Conservation (phyloP, 1,140 invertebrate genomes). For the Sipha flava region DNA sequence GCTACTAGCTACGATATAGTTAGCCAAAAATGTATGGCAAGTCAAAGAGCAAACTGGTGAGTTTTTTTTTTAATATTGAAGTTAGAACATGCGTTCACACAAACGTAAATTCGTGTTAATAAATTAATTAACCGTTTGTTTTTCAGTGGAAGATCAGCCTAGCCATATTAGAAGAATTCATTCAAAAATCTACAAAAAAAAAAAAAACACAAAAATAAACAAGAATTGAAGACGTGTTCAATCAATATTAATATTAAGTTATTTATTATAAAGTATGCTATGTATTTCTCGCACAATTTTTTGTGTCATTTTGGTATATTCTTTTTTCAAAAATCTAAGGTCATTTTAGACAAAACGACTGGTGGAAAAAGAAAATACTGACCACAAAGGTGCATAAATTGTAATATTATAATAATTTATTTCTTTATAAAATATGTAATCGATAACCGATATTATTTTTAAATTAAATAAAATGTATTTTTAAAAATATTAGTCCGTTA, state of each 20-base stretch:
- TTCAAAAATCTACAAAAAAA: background rate
- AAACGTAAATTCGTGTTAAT: background rate
- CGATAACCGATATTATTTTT: background rate
- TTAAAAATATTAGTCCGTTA: no score
- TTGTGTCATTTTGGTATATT: conserved; percentile 22
- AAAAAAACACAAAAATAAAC: background rate
- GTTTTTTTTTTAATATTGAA: background rate
- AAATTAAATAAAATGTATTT: no score
- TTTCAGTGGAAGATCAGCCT: conserved; percentile 1
- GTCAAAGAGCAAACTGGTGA: conserved; percentile 38
- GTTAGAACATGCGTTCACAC: no score
- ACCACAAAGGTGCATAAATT: background rate
- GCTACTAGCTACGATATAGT: conserved; percentile 37
- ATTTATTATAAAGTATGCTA: background rate
- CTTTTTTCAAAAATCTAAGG: background rate
- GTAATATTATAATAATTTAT: conserved; percentile 12
- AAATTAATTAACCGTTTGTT: background rate
- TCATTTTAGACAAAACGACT: background rate
- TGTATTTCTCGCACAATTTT: background rate
- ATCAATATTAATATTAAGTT: background rate
- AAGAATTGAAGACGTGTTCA: background rate
- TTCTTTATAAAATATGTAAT: background rate
- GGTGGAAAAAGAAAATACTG: conserved; percentile 12
- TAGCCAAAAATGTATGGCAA: conserved; percentile 35
- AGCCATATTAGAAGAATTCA: background rate